These are phyloP conservation scores for Colostygia pectinataria DNA, from an alignment of 2,888 invertebrate genomes.

Conservation along the genomic window DNA sequence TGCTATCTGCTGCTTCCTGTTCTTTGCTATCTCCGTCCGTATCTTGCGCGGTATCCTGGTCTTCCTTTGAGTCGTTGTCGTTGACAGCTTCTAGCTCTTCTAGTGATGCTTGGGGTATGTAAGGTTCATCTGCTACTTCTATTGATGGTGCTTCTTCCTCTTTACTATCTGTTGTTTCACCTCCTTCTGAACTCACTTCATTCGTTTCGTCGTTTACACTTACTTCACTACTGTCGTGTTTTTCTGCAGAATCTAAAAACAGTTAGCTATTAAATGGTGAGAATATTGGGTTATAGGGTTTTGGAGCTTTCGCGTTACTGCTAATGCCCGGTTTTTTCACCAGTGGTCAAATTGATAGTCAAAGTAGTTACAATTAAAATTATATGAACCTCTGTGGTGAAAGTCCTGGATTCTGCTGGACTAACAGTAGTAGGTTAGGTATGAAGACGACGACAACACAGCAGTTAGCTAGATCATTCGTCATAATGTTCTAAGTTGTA, in stretches of 20 bases:
- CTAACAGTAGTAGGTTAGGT: too few species aligned
- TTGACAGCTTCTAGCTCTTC: constrained; percentile 66
- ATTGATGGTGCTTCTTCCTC: constrained; percentile 67
- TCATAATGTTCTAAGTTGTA: too few species aligned
- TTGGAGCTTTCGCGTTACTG: too few species aligned
- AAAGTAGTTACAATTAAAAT: too few species aligned
- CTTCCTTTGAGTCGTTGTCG: constrained; percentile 66
- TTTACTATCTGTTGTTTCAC: constrained; percentile 51
- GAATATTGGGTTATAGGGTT: too few species aligned
- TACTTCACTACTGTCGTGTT: constrained; percentile 79
- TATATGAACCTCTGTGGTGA: too few species aligned
- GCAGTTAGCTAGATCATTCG: too few species aligned
- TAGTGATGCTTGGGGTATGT: constrained; percentile 70
- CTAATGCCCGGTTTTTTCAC: too few species aligned
- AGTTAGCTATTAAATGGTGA: too few species aligned
- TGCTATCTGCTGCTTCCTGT: constrained; percentile 44
- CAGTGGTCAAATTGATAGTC: too few species aligned
- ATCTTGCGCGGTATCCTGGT: constrained; percentile 55
- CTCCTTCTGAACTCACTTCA: constrained; percentile 71
- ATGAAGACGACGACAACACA: too few species aligned
- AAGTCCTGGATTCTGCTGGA: too few species aligned
- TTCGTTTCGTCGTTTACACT: constrained; percentile 72
- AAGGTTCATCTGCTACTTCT: constrained; percentile 78
- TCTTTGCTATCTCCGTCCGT: constrained; percentile 62
- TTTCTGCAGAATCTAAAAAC: constrained; percentile 72